A percentile compares a stretch with the other conserved stretches of the same genome.
phyloP scores from a whole-genome alignment of 1,140 invertebrate species.

The Bicyclus anynana region DNA sequence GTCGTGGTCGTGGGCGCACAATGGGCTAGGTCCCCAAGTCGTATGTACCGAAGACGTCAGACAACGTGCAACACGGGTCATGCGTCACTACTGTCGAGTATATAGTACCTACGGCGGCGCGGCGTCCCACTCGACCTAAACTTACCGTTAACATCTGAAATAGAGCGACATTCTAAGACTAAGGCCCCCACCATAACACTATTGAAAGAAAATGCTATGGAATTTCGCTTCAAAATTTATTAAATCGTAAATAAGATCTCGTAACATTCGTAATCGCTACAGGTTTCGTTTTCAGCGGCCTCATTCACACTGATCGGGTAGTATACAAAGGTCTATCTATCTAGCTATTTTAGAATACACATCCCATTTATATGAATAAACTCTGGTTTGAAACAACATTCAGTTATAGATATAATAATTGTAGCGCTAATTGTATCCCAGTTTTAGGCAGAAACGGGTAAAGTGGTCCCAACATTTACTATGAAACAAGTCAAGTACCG shows the following conservation, averaged over 20 bases:
- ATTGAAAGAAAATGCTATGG: conserved; percentile 66
- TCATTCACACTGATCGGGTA: conserved; percentile 61
- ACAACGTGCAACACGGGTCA: conserved; percentile 57
- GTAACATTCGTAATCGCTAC: conserved; percentile 45
- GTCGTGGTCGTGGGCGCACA: conserved; percentile 29
- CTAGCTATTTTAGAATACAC: conserved; percentile 22
- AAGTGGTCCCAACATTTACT: conserved; percentile 72
- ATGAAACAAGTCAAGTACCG: conserved; percentile 52
- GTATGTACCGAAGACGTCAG: conserved; percentile 49
- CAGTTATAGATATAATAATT: conserved; percentile 25
- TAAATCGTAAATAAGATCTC: conserved; percentile 52
- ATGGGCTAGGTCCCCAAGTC: conserved; percentile 25
- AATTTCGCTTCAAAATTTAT: conserved; percentile 68
- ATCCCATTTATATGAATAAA: conserved; percentile 25
- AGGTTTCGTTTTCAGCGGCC: conserved; percentile 28
- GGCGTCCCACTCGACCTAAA: conserved; percentile 59
- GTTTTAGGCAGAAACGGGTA: conserved; percentile 48
- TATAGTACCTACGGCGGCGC: conserved; percentile 16
- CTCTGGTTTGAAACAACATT: conserved; percentile 30
- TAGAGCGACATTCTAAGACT: conserved; percentile 67
- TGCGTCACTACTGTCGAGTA: conserved; percentile 36
- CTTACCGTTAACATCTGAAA: conserved; percentile 77
- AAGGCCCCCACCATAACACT: conserved; percentile 62
- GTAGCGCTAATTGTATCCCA: conserved; percentile 41
- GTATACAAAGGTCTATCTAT: conserved; percentile 29